These are phyloP conservation scores for Eupithecia tripunctaria DNA, from an alignment of 2,888 invertebrate species.

Conservation along the genomic window DNA sequence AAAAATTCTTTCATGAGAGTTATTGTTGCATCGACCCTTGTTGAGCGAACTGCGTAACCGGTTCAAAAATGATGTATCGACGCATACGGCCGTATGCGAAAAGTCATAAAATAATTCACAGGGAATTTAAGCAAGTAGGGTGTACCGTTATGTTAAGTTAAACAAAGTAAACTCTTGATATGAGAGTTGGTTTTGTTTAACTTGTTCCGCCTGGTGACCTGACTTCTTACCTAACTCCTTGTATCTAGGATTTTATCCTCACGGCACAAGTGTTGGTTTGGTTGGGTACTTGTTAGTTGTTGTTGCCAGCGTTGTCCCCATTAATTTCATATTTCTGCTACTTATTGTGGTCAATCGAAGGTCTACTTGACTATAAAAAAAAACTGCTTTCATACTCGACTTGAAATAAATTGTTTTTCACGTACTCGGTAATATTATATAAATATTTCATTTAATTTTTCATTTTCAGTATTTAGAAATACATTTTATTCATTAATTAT, in stretches of 20 bases:
- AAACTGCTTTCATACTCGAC: background rate
- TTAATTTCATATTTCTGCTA: background rate
- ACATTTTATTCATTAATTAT: too few species aligned
- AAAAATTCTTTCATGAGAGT: conserved; percentile 18
- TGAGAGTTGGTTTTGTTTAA: background rate
- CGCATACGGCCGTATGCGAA: conserved; percentile 45
- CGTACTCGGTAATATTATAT: background rate
- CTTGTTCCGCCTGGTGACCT: background rate
- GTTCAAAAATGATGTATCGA: conserved; percentile 46
- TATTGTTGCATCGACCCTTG: conserved; percentile 31
- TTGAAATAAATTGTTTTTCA: background rate
- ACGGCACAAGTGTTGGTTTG: background rate
- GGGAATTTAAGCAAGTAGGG: conserved; percentile 53
- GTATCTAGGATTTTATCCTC: background rate
- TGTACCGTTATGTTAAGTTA: conserved; percentile 51
- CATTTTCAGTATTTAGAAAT: too few species aligned
- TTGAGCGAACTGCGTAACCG: conserved; percentile 46
- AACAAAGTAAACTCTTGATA: conserved; percentile 17
- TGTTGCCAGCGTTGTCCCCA: background rate
- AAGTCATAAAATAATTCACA: conserved; percentile 45
- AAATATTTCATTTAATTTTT: too few species aligned
- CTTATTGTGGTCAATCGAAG: too few species aligned
- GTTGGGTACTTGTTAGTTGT: background rate
- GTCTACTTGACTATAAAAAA: too few species aligned
- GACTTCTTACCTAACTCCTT: background rate